Evolutionary conservation across 64 coral and sea anemone species (phyloP), one percentile per base, ranked within the genome.

Genomic region (Pocillopora verrucosa): DNA sequence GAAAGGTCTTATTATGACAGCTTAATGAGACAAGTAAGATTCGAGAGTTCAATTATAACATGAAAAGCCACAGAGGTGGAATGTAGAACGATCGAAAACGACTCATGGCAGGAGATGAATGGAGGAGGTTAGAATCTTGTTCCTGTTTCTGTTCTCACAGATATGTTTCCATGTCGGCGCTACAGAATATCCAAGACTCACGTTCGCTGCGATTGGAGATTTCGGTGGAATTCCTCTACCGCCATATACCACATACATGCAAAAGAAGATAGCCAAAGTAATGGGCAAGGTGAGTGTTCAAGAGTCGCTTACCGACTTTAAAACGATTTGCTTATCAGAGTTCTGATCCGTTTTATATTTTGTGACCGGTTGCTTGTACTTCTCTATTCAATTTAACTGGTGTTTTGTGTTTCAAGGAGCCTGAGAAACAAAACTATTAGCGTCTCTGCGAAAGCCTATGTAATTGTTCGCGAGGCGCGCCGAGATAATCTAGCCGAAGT

Each of bases 181-280:
- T 24, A 68, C 35, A 20, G 60, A 14, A 15, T 35, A 82, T 73
- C 68, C 76, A 59, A 97, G 81, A 11, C 56, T 97, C 12, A 64
- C 95, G 17, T 93, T 97, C 79, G 74, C 80, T 83, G 95, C 88
- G 34, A 73, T 93, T 56, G 95, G 95, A 25, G 95, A 97, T 61
- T 90, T 93, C 36, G 95, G 95, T 24, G 95, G 95, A 11, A 59
- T 72, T 17, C 80, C 88, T 19, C 58, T 59, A 12, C 75, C 76
- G 1, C 95, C 95, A 1, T 97, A 90, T 74, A 88, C 78, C 5
- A 97, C 95, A 1, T 59, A 72, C 35, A 97, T 88, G 51, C 91
- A 97, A 26, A 76, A 63, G 34, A 90, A 80, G 76, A 84, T 97
- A 37, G 95, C 95, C 20, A 64, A 72, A 75, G 81, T 92, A 9